These are phyloP conservation scores for Platerodrilus igneus DNA, from an alignment of 2,888 invertebrate genomes.

Conservation along the genomic window DNA sequence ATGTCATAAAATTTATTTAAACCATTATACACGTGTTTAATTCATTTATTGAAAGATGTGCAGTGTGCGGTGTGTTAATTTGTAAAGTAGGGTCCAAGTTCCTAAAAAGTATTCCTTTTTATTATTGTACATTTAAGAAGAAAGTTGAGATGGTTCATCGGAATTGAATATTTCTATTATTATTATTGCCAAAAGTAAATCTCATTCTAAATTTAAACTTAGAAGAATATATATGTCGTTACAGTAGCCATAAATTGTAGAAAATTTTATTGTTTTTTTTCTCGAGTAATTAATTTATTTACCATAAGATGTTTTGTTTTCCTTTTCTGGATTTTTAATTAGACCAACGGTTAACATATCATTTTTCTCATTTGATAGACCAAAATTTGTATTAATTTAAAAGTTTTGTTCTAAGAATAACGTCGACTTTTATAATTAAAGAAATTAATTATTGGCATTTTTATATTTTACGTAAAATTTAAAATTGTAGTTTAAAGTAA, in stretches of 20 bases:
- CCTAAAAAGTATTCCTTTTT: constrained; percentile 36
- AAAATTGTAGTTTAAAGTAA: constrained; percentile 39
- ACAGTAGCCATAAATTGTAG: constrained; percentile 41
- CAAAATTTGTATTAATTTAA: constrained; percentile 19
- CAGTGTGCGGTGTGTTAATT: constrained; percentile 24
- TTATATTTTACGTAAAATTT: constrained; percentile 39
- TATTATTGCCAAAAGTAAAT: constrained; percentile 40
- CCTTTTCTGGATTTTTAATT: constrained; percentile 17
- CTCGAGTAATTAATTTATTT: not conserved
- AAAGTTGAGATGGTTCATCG: constrained; percentile 40
- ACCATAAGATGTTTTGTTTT: too few species aligned
- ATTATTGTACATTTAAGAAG: constrained; percentile 24
- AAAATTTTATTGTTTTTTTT: constrained; percentile 25
- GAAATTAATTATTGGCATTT: constrained; percentile 45
- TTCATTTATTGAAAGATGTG: constrained; percentile 21
- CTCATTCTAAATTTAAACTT: constrained; percentile 42
- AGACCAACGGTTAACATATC: constrained; percentile 39
- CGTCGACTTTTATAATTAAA: constrained; percentile 15
- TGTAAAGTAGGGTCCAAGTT: constrained; percentile 43
- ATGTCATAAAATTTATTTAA: too few species aligned
- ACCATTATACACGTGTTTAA: constrained; percentile 37
- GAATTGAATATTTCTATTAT: constrained; percentile 39
- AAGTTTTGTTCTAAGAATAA: constrained; percentile 28
- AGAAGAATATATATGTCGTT: constrained; percentile 42
- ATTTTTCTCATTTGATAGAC: too few species aligned